A percentile compares a stretch with the other conserved stretches of the same genome.
Conservation (phyloP, 1,140 invertebrate species). For the Cardiocondyla obscurior region DNA sequence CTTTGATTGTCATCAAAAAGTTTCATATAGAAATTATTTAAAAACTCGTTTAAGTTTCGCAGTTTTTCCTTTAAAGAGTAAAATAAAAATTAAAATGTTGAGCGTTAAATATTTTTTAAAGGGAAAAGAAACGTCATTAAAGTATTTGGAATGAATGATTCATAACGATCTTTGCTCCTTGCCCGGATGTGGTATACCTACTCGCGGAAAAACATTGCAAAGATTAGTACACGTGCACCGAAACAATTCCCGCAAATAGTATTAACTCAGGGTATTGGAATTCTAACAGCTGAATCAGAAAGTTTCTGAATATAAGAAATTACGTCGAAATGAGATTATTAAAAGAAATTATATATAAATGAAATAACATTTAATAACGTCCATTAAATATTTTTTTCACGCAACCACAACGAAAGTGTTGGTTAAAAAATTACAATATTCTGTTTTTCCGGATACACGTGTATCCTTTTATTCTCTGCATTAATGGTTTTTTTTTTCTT, state of each 20-base stretch:
- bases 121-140: neutral
- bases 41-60: too few relatives aligned
- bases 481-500: neutral
- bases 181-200: neutral
- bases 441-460: neutral
- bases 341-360: too few relatives aligned
- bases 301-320: neutral
- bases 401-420: too few relatives aligned
- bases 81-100: too few relatives aligned
- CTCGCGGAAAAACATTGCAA: neutral
- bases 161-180: slow-evolving; percentile 28
- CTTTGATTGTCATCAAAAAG: too few relatives aligned
- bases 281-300: slow-evolving; percentile 63
- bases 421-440: too few relatives aligned
- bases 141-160: slow-evolving; percentile 10
- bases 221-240: slow-evolving; percentile 20
- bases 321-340: too few relatives aligned
- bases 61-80: too few relatives aligned
- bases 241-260: slow-evolving; percentile 45
- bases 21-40: too few relatives aligned
- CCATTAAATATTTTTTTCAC: too few relatives aligned
- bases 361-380: too few relatives aligned
- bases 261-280: slow-evolving; percentile 60
- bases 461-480: neutral
- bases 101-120: neutral